Percentiles rank a stretch among this genome's conserved stretches.
Evolutionary conservation across 2,797 vertebrate species (phyloP).

Genomic region (Eremophila alpestris): DNA sequence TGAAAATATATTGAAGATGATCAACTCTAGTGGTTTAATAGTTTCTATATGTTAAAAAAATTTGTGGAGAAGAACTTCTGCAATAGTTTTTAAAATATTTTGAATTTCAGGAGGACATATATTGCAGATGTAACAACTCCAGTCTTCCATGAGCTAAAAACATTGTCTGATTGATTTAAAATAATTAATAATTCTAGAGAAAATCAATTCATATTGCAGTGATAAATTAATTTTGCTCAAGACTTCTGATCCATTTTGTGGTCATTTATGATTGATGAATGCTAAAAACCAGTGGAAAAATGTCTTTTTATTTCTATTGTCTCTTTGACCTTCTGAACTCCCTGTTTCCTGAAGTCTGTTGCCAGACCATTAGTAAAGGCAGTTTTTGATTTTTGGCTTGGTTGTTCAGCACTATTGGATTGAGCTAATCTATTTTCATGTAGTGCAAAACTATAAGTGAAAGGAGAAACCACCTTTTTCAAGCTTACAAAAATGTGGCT

Average conservation of each 20-base stretch:
- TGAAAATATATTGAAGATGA: not conserved
- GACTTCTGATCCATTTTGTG: not conserved
- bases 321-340: constrained; percentile 8
- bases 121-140: not conserved
- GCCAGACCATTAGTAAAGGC: not conserved
- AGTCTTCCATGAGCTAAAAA: not conserved
- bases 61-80: not conserved
- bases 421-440: not conserved
- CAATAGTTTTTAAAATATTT: not conserved
- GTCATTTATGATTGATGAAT: constrained; percentile 8
- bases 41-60: not conserved
- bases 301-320: not conserved
- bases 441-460: not conserved
- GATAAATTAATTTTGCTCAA: not conserved
- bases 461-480: not conserved
- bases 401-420: not conserved
- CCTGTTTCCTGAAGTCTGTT: not conserved
- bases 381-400: constrained; percentile 1
- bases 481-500: not conserved
- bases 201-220: not conserved
- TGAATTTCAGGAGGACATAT: not conserved
- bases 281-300: constrained; percentile 2
- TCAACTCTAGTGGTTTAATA: not conserved
- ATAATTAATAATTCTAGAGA: not conserved
- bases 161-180: not conserved